Evolutionary conservation across 30 jellyfish, hydroid and myxozoan genomes (phyloP), one percentile per base, ranked within the genome.

Genomic region (Nemopilema nomurai): DNA sequence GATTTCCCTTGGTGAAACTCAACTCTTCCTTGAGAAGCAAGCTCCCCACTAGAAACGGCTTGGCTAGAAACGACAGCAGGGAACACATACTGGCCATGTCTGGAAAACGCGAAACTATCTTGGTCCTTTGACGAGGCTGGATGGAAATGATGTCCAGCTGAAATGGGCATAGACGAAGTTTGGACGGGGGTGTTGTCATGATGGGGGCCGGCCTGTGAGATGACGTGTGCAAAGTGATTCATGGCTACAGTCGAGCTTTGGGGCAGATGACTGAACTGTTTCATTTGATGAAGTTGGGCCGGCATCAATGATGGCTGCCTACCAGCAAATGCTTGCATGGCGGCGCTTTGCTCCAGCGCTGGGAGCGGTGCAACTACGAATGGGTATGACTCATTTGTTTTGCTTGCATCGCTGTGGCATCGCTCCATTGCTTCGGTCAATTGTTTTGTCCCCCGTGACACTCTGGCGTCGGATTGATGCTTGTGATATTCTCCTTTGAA

Each of bases 231-330:
- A 4, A 53, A 80, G 30, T 80, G 81, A 31, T 49, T 28, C 18
- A 21, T 51, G 28, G 67, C 68, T 0, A 81, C 50, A 0, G 65
- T 73, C 8, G 72, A 66, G 9, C 28, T 74, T 82, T 33, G 90
- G 24, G 90, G 49, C 28, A 70, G 63, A 22, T 82, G 90, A 4
- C 77, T 33, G 22, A 23, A 67, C 64, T 41, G 78, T 20, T 64
- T 84, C 28, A 72, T 57, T 8, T 24, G 87, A 18, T 51, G 67
- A 21, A 62, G 76, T 24, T 84, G 93, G 0, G 62, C 67, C 17
- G 93, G 31, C 93, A 84, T 84, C 28, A 84, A 32, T 21, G 93
- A 64, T 41, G 93, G 87, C 17, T 51, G 84, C 67, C 93, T 41
- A 4, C 52, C 82, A 16, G 82, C 50, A 67, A 74, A 84, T 26